phyloP scores from a whole-genome alignment of 1,140 invertebrate genomes.

The Maniola jurtina region DNA sequence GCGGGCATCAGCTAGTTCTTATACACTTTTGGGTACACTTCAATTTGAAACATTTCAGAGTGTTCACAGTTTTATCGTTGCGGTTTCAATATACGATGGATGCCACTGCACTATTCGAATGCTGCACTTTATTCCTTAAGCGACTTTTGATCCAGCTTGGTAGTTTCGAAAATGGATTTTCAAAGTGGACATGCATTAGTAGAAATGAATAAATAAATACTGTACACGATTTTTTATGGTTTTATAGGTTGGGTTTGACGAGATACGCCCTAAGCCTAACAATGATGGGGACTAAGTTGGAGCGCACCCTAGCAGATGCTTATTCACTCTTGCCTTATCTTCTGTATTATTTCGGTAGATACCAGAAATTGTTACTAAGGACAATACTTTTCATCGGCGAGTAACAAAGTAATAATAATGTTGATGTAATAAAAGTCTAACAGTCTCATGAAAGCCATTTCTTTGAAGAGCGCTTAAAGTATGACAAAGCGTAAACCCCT shows the following conservation, averaged over 20 bases:
- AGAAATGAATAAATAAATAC: neutral
- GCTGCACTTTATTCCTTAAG: constrained; percentile 2
- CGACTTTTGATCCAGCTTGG: constrained; percentile 2
- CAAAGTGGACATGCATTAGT: neutral
- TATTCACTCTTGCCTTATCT: too few species aligned
- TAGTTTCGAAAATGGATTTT: neutral
- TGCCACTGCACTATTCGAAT: neutral
- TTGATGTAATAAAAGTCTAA: neutral
- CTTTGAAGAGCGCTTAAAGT: neutral
- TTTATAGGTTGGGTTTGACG: too few species aligned
- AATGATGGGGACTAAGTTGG: too few species aligned
- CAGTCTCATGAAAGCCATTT: constrained; percentile 1
- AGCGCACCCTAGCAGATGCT: too few species aligned
- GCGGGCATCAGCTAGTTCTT: too few species aligned
- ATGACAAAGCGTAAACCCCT: neutral
- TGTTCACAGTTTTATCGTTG: neutral
- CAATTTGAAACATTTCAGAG: neutral
- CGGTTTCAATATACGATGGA: neutral
- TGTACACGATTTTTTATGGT: too few species aligned
- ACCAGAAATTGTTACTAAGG: too few species aligned
- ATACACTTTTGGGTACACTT: too few species aligned
- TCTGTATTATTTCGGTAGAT: too few species aligned
- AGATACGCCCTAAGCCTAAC: too few species aligned
- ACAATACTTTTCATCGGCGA: too few species aligned
- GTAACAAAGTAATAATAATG: neutral